Base-by-base conservation (phyloP, 2,888 invertebrate genomes). In the Dolichopus griseipennis region DNA sequence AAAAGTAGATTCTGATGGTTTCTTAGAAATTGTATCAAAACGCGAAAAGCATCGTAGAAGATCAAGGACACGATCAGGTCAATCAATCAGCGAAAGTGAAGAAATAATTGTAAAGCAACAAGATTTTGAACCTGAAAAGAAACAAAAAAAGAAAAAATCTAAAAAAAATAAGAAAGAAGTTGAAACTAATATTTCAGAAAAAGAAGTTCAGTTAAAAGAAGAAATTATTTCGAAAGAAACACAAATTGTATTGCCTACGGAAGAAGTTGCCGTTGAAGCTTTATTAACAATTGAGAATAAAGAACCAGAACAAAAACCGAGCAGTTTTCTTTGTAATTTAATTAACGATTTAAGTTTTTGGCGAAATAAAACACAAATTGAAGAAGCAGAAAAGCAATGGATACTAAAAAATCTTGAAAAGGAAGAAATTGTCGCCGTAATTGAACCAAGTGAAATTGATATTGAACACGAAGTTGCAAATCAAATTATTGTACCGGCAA, bases 21-120 rank as follows among this genome's bases (percentile, higher is more conserved):
- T 84, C 72, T 79, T 83, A 69, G 83, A 84, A 75, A 81, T 79
- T 67, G 74, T 83, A 8, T 82, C 82, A 27, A 81, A 81, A 73
- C 82, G 80, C 72, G 82, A 83, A 72, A 77, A 79, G 69, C 74
- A 69, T 82, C 84, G 78, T 64, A 73, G 74, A 65, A 82, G 86
- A 68, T 87, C 87, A 2, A 80, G 83, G 65, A 86, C 86, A n/a
- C 83, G 83, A 69, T 82, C 83, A 64, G 80, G 82, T 65, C 76
- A 77, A 33, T 74, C 77, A 81, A 81, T 72, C 80, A 82, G 73
- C 62, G 69, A 69, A 70, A 72, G 22, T 18, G 52, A 69, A 4
- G 72, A 79, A 7, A 66, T 70, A 34, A 70, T 71, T 65, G 22
- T 77, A 65, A 76, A 43, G 77, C 76, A 69, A 78, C 77, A 15